Base-by-base conservation (phyloP, 2,888 invertebrate genomes). In the Bellardia pandia region DNA sequence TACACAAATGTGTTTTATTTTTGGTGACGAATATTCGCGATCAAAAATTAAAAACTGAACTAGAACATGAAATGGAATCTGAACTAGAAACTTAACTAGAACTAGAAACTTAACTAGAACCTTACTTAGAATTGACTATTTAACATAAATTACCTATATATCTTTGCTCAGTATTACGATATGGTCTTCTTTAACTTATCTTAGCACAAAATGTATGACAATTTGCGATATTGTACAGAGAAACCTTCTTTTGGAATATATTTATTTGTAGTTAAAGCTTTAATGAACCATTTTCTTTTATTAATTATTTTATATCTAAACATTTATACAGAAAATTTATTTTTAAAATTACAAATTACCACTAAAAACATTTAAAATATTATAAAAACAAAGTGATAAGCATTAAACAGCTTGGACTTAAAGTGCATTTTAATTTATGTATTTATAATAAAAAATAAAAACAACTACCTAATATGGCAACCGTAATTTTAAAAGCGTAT, bases 221-320 rank as follows among this genome's bases (percentile, higher is more conserved):
- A 45, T 53, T 79, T 74, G 3, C 30, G 4, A 14, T 42, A 16
- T 6, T 13, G 4, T 71, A 81, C 76, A 85, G 84, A 87, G 86
- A 85, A 80, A 75, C 82, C 77, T 58, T 85, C 51, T 75, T 88
- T 88, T 88, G 85, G 82, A 88, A 88, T 66, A 66, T 30, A 45
- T 74, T 30, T 48, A 85, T 79, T 86, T 75, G 40, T 37, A 42
- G 33, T 16, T 6, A 85, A 81, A 81, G 80, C 84, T 84, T 87
- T 87, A 87, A 87, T 89, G 89, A 89, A 89, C 89, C 89, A 87
- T 89, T 86, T 86, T 77, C 69, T 14, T 42, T 7, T 58, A 37
- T 42, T 51, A 53, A 74, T 62, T 45, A 16, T 60, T 76, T 40
- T 30, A n/a, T 58, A 74, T 30, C 33, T 48, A 60, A 5, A 53